Base-by-base conservation (phyloP, 2,888 invertebrate species). In the Brachyopa scutellaris region DNA sequence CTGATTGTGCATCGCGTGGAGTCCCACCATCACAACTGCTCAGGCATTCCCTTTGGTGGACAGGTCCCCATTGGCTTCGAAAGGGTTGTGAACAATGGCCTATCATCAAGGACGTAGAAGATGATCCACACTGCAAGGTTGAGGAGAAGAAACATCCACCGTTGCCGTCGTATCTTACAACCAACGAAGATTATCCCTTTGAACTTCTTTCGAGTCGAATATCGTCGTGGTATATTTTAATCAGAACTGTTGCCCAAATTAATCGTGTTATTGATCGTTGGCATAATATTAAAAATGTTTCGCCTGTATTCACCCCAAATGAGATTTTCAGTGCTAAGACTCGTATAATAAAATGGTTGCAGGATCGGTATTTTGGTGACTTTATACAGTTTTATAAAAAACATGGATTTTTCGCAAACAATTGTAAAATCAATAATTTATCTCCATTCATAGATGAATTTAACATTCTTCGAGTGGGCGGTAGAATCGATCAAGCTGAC, bases 91-190 rank as follows among this genome's bases (percentile, higher is more conserved):
- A 31, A 7, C 33, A 55, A 1, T 55, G 55, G 55, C 36, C 36
- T 2, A 26, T 47, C 7, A 1, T 15, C 5, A 23, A 0, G 2
- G 8, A 26, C 2, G n/a, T 13, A 9, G 47, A 23, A 2, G 23
- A 23, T 6, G 26, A 47, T 11, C 47, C 47, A 11, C 2, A 4
- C 23, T 47, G 47, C 7, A 23, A 11, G 4, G 11, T 6, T 2
- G 29, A 51, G n/a, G 51, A 51, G 11, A 51, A 17, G 7, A 51
- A 51, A 23, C 6, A n/a, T n/a, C n/a, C n/a, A n/a, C n/a, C n/a
- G n/a, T n/a, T n/a, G n/a, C n/a, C n/a, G n/a, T n/a, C n/a, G n/a
- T n/a, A n/a, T n/a, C n/a, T 47, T 9, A 9, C 23, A 11, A 21
- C 23, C 21, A 7, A 8, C 13, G 9, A 6, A 6, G 55, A 55